These are phyloP conservation scores for Panzeria rudis DNA, from an alignment of 2,888 invertebrate species.

Conservation along the genomic window DNA sequence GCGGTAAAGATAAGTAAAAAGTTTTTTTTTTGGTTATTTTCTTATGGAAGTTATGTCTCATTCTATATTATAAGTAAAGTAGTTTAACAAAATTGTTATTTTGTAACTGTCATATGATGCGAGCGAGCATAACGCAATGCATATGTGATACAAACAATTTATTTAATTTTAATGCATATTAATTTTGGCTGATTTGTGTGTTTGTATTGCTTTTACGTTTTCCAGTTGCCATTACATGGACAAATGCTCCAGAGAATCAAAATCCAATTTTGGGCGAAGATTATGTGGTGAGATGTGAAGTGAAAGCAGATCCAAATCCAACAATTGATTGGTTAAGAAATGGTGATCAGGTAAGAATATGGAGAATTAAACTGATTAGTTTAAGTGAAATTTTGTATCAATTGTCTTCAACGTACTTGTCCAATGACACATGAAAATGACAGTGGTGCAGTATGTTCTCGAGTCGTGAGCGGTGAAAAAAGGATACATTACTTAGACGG, in stretches of 20 bases:
- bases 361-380: too few relatives aligned
- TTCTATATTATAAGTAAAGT: conserved; percentile 36
- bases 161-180: conserved; percentile 21
- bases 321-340: conserved; percentile 94
- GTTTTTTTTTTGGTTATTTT: conserved; percentile 16
- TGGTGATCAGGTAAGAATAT: conserved; percentile 86
- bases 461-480: too few relatives aligned
- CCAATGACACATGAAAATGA: too few relatives aligned
- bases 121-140: neutral
- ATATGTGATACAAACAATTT: conserved; percentile 33
- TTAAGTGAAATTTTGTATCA: too few relatives aligned
- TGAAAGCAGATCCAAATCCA: conserved; percentile 92
- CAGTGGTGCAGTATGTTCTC: too few relatives aligned
- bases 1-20: conserved; percentile 44
- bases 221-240: conserved; percentile 93
- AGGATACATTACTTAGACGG: too few relatives aligned
- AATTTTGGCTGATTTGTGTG: conserved; percentile 24
- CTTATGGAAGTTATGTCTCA: neutral
- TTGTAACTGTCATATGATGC: conserved; percentile 34
- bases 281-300: conserved; percentile 92
- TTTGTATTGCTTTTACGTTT: conserved; percentile 48
- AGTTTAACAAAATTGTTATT: conserved; percentile 47
- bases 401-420: too few relatives aligned
- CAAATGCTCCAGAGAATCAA: conserved; percentile 93
- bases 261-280: conserved; percentile 90